A percentile compares a stretch with the other conserved stretches of the same genome.
Conservation (phyloP, 2,113 vertebrate species). For the Calyptommatus sinebrachiatus region DNA sequence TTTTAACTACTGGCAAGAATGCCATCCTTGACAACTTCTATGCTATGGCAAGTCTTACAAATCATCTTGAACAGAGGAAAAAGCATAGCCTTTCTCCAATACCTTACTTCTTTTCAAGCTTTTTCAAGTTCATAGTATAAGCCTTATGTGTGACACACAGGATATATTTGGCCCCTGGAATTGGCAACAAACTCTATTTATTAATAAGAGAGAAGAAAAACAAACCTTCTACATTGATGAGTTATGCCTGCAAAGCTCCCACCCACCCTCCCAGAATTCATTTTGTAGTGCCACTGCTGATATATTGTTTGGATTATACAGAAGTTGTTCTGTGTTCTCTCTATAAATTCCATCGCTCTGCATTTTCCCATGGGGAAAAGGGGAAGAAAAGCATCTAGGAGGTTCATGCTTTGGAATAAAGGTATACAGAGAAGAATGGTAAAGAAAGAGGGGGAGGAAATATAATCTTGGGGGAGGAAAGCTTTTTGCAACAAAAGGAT, state of each 20-base stretch:
- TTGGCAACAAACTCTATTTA: slow-evolving; percentile 16
- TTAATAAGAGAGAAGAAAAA: slow-evolving; percentile 4
- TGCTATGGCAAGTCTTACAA: neutral
- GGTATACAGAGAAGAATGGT: neutral
- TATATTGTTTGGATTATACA: slow-evolving; percentile 21
- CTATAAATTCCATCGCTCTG: slow-evolving; percentile 6
- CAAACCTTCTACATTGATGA: slow-evolving; percentile 12
- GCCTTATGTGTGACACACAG: neutral
- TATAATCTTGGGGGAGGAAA: neutral
- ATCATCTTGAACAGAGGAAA: neutral
- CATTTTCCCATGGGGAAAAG: neutral
- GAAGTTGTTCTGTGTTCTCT: neutral
- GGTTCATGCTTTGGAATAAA: neutral
- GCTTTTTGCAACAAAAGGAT: neutral
- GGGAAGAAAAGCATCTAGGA: neutral
- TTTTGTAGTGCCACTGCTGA: slow-evolving; percentile 15
- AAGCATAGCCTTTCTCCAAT: neutral
- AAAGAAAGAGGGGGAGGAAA: neutral
- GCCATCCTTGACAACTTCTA: no score
- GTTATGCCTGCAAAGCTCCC: neutral
- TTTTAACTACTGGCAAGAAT: no score
- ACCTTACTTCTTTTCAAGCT: neutral
- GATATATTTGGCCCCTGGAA: neutral
- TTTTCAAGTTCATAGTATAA: neutral
- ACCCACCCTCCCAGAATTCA: neutral